Percentiles rank a stretch among this genome's conserved stretches.
Conservation (phyloP, 2,888 invertebrate genomes). For the Leptinotarsa peninsularis region DNA sequence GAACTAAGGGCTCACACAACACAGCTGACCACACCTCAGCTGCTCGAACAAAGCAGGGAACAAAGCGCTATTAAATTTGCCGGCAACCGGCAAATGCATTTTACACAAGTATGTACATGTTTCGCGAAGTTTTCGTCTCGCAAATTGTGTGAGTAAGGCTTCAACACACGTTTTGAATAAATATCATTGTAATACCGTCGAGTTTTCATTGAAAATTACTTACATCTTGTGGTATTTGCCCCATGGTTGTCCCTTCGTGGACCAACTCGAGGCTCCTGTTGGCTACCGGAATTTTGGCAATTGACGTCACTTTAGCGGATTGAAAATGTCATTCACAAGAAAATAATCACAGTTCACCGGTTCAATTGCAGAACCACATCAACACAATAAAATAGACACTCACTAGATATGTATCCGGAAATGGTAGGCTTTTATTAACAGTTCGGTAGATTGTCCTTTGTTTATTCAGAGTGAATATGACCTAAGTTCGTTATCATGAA, state of each 20-base stretch:
- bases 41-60: constrained; percentile 31
- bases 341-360: constrained; percentile 31
- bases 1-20: constrained; percentile 26
- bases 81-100: constrained; percentile 12
- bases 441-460: constrained; percentile 9
- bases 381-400: constrained; percentile 18
- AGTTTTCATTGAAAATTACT: constrained; percentile 50
- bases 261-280: constrained; percentile 63
- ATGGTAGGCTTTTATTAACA: not conserved
- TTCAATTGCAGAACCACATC: constrained; percentile 24
- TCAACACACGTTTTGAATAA: not conserved
- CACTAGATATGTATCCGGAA: constrained; percentile 22
- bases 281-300: constrained; percentile 66
- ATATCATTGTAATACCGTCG: not conserved
- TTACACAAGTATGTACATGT: constrained; percentile 17
- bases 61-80: constrained; percentile 33
- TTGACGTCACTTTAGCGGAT: constrained; percentile 33
- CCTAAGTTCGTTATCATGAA: not conserved
- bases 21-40: constrained; percentile 41
- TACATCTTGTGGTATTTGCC: constrained; percentile 66
- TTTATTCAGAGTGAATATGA: not conserved
- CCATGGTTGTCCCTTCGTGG: constrained; percentile 66
- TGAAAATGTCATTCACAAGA: constrained; percentile 27
- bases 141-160: not conserved
- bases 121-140: not conserved